Evolutionary conservation across 2,797 vertebrate genomes (phyloP), one percentile per base, ranked within the genome.

Genomic region (Leptodactylus fallax): DNA sequence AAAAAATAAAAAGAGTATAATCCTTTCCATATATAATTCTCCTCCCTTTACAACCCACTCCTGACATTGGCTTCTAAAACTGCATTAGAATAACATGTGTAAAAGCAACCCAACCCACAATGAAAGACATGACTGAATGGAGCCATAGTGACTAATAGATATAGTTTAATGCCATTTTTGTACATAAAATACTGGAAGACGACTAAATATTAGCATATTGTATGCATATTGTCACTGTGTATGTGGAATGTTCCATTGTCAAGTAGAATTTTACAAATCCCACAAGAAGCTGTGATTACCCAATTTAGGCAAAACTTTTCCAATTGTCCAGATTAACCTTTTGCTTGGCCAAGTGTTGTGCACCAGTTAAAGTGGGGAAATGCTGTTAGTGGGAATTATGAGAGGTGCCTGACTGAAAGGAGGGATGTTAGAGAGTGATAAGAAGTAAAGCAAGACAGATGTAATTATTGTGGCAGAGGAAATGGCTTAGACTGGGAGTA

Each of bases 401-500:
- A 71, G 80, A 88, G 67, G 83, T 81, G 82, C 65, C 76, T 81
- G 77, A 74, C 16, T 51, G 14, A 81, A 78, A 79, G 71, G 63
- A 81, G 84, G 78, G 78, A 76, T 85, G 67, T 72, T 47, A 60
- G 25, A 63, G 58, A 85, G 69, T 82, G 85, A 89, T 83, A 86
- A 81, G 60, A 71, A 78, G 71, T 45, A 67, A 71, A 51, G 85
- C 25, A 81, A 77, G 71, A 69, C 58, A 89, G 85, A 89, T 89
- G 72, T 83, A 87, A 87, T 89, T 86, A 86, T 86, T 83, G 85
- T 56, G 51, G 45, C 74, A 87, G 74, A 89, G 88, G 88, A 89
- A 89, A 87, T 83, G 85, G 74, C 88, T 89, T 86, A 89, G 85
- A 89, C 88, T 74, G 85, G 80, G 88, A 89, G 80, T 23, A 87